Evolutionary conservation across 2,888 invertebrate species (phyloP).

Genomic region (Mantis religiosa): DNA sequence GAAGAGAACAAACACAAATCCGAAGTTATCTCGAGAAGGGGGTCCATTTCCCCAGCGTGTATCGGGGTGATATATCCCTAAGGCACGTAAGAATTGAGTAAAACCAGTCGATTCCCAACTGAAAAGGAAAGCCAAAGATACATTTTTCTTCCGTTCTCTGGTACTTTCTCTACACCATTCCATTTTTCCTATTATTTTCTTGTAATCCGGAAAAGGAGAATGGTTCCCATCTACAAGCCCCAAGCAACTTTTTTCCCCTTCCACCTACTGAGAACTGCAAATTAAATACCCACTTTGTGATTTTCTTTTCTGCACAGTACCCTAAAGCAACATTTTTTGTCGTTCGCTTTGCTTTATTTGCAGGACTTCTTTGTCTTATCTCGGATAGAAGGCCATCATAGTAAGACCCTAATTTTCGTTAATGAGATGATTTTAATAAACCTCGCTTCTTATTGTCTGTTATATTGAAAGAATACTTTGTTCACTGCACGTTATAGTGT

Average conservation of each 20-base stretch:
- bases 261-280: not conserved
- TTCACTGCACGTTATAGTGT: no score
- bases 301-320: not conserved
- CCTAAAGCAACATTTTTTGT: not conserved
- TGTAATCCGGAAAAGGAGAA: not conserved
- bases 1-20: not conserved
- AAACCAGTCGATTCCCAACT: not conserved
- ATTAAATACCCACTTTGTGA: not conserved
- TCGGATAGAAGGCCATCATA: not conserved
- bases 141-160: not conserved
- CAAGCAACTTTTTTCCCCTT: not conserved
- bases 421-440: not conserved
- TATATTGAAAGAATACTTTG: no score
- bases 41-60: not conserved
- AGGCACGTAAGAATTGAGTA: slow-evolving; percentile 4
- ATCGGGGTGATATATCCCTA: not conserved
- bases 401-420: not conserved
- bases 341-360: not conserved
- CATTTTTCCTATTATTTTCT: not conserved
- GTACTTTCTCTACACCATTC: not conserved
- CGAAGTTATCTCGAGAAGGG: not conserved
- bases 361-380: not conserved
- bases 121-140: not conserved
- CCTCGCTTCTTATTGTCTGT: no score
- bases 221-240: not conserved